Evolutionary conservation across 2,797 vertebrate species (phyloP).

Genomic region (Myiotriccus ornatus): DNA sequence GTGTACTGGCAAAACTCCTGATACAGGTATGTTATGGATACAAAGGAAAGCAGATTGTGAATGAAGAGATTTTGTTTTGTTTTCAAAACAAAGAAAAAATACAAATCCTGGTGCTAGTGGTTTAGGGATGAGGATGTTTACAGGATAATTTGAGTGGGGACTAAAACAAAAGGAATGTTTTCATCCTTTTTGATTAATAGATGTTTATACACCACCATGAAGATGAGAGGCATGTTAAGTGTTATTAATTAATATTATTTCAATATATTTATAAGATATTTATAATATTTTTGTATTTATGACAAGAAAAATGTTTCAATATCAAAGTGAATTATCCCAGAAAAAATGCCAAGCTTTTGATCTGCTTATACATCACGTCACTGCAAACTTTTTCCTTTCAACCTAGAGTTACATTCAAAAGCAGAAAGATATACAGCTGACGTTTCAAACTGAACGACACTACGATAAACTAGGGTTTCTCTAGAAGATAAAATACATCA

Average conservation of each 20-base stretch:
- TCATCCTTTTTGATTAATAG: slow-evolving; percentile 43
- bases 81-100: neutral
- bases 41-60: neutral
- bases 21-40: neutral
- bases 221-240: slow-evolving; percentile 38
- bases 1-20: neutral
- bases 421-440: slow-evolving; percentile 80
- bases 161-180: slow-evolving; percentile 21
- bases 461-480: slow-evolving; percentile 79
- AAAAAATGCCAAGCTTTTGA: slow-evolving; percentile 77
- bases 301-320: slow-evolving; percentile 72
- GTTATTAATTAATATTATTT: slow-evolving; percentile 49
- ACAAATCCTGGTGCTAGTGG: neutral
- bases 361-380: slow-evolving; percentile 73
- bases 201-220: neutral
- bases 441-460: slow-evolving; percentile 74
- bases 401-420: slow-evolving; percentile 72
- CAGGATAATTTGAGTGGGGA: neutral
- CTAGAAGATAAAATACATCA: slow-evolving; percentile 81
- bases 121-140: slow-evolving; percentile 23
- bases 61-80: neutral
- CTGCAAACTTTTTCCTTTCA: slow-evolving; percentile 78
- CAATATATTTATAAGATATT: slow-evolving; percentile 44
- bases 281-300: slow-evolving; percentile 67
- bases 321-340: slow-evolving; percentile 68